phyloP scores from a whole-genome alignment of 2,888 invertebrate genomes.

The Cephus runcator region DNA sequence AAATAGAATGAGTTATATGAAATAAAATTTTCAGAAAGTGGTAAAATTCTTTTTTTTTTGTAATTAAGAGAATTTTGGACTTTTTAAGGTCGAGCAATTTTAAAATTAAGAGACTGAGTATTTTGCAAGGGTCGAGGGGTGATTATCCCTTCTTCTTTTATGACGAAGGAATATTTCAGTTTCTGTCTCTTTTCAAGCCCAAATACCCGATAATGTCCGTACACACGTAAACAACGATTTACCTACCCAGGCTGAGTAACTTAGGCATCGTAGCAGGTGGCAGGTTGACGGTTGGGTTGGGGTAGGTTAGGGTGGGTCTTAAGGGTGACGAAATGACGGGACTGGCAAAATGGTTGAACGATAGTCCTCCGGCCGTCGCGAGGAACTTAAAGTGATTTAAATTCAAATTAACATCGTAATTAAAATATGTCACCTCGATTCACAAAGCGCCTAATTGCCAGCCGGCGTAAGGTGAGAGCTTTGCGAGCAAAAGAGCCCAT shows the following conservation, averaged over 20 bases:
- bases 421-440: conserved; percentile 24
- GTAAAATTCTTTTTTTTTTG: too few relatives aligned
- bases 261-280: not conserved
- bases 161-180: not conserved
- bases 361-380: conserved; percentile 12
- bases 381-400: conserved; percentile 24
- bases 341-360: not conserved
- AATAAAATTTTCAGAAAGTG: not conserved
- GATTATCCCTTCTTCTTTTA: not conserved
- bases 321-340: not conserved
- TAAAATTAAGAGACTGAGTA: not conserved
- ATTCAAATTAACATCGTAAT: conserved; percentile 24
- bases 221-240: not conserved
- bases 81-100: not conserved
- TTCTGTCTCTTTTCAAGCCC: not conserved
- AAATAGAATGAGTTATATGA: not conserved
- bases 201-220: not conserved
- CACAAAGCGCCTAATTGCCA: conserved; percentile 22
- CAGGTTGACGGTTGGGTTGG: not conserved
- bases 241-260: not conserved
- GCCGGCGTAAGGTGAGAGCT: not conserved
- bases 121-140: not conserved
- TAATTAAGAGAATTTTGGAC: not conserved
- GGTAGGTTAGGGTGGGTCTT: not conserved
- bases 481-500: not conserved